Evolutionary conservation across 2,888 invertebrate genomes (phyloP), one percentile per base, ranked within the genome.

Genomic region (Electrophaes corylata): DNA sequence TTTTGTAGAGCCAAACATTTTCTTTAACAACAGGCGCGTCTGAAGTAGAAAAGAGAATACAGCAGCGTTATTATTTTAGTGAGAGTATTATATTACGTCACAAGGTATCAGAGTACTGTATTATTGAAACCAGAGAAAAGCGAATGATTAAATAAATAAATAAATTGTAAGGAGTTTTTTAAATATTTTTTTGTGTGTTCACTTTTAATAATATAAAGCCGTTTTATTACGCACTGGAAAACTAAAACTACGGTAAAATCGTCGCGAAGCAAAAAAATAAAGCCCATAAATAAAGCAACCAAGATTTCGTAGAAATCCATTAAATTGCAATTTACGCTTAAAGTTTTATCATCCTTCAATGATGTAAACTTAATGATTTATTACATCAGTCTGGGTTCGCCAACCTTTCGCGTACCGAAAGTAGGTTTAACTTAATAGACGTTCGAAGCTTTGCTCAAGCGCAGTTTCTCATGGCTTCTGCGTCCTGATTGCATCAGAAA

Each of bases 331-430:
- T 57, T 44, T 69, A 51, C 49, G 19, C 37, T 52, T 43, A 58
- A 63, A 67, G 65, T 62, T 53, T 49, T 60, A 68, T 50, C 64
- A 64, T 65, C 49, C 44, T 41, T 58, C 64, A 58, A 60, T 81
- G 76, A 81, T 74, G 67, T 57, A 19, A 19, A 61, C 23, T 51
- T 69, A 72, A 71, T 70, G 60, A 72, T 59, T 67, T 76, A 63
- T 82, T 82, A 71, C 81, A 57, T 82, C 81, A 82, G 73, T 37
- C 49, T 44, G 41, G 48, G 55, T 60, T 61, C 39, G 54, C 41
- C 50, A 57, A 54, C 58, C 58, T 62, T 54, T 49, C 39, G 47
- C 45, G 44, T 26, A 50, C 46, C 39, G 44, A 54, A 57, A 55
- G 58, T 62, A 49, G 58, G 58, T 41, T 54, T 54, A 35, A 51